Evolutionary conservation across 1,140 invertebrate species (phyloP).

Genomic region (Magallana angulata): DNA sequence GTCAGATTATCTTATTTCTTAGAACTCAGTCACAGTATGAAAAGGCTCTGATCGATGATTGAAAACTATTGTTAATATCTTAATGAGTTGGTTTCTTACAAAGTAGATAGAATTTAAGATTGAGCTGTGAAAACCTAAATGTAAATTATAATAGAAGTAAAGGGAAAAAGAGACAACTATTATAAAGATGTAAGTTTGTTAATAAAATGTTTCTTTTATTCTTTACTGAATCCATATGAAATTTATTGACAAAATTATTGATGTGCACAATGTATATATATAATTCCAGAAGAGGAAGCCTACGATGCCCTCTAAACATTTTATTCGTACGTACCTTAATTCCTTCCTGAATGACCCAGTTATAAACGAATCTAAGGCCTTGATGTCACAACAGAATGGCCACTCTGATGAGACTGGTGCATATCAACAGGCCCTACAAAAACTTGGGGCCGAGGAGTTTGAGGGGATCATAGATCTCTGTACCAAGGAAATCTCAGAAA

Average conservation of each 20-base stretch:
- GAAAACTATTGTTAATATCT: too few species aligned
- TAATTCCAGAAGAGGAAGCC: conserved; percentile 84
- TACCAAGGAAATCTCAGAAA: conserved; percentile 86
- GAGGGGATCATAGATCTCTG: conserved; percentile 89
- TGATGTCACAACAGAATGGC: conserved; percentile 26
- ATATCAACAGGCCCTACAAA: conserved; percentile 83
- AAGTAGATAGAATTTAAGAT: neutral
- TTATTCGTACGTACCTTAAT: conserved; percentile 90
- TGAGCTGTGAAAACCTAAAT: neutral
- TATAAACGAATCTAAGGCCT: conserved; percentile 57
- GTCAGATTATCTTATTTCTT: conserved; percentile 51
- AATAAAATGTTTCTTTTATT: too few species aligned
- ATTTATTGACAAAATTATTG: neutral
- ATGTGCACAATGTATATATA: neutral
- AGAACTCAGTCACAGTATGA: too few species aligned
- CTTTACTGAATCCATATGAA: too few species aligned
- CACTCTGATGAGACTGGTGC: conserved; percentile 59
- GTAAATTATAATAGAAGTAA: neutral
- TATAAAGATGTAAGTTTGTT: too few species aligned
- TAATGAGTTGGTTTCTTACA: neutral
- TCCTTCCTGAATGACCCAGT: conserved; percentile 92
- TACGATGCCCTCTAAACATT: conserved; percentile 89
- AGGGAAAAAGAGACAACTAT: too few species aligned
- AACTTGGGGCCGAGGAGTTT: conserved; percentile 86
- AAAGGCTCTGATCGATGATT: too few species aligned